Percentiles rank a stretch among this genome's conserved stretches.
Evolutionary conservation across 2,888 invertebrate species (phyloP).

Genomic region (Drosophila antonietae): DNA sequence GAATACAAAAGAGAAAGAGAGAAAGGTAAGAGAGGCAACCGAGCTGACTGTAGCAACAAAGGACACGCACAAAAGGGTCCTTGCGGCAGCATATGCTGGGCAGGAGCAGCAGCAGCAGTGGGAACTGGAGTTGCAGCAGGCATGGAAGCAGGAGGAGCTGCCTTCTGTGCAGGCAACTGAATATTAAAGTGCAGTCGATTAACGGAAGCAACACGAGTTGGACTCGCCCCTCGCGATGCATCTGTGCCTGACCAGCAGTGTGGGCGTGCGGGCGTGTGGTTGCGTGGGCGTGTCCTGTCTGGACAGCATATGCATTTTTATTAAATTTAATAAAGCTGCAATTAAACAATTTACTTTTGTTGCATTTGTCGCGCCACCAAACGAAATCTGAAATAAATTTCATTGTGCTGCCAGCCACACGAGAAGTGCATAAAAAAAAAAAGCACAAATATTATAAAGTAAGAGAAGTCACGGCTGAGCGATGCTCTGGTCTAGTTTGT

Average conservation of each 20-base stretch:
- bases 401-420: conserved; percentile 52
- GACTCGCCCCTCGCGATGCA: conserved; percentile 21
- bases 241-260: conserved; percentile 23
- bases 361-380: conserved; percentile 50
- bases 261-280: too few species aligned
- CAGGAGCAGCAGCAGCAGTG: not conserved
- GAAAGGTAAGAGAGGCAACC: conserved; percentile 4
- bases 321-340: conserved; percentile 78
- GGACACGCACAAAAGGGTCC: conserved; percentile 56
- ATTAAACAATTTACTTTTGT: conserved; percentile 65
- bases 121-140: not conserved
- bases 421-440: conserved; percentile 6
- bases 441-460: not conserved
- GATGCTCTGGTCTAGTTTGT: not conserved
- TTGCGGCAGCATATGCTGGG: conserved; percentile 43
- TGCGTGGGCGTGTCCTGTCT: conserved; percentile 57
- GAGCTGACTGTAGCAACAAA: conserved; percentile 65
- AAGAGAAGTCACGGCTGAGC: not conserved
- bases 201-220: conserved; percentile 52
- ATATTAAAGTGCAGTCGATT: conserved; percentile 79
- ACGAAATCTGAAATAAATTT: conserved; percentile 69
- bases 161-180: conserved; percentile 58
- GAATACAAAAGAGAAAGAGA: conserved; percentile 37
- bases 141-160: conserved; percentile 2
- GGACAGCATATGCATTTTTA: conserved; percentile 69